Base-by-base conservation (phyloP, 2,797 vertebrate species). In the Meda fulgida region DNA sequence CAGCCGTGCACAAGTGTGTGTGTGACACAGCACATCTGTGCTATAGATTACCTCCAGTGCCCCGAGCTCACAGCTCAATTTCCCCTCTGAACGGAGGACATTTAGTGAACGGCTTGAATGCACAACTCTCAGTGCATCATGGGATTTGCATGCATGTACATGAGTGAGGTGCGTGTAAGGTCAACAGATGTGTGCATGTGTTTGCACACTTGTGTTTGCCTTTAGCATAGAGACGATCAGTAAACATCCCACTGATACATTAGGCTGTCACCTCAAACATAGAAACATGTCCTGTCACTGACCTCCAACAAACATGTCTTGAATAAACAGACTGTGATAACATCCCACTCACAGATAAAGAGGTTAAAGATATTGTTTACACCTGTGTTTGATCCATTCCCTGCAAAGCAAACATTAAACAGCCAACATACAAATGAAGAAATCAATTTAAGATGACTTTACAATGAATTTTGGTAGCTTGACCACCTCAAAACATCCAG, bases 181-280 rank as follows among this genome's bases (percentile, higher is more conserved):
- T 84, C 63, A 18, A 18, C 29, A 67, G 26, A 80, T 18, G 29
- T 66, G 78, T 21, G 18, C 26, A 29, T 2, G 38, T 81, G 80
- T 82, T 63, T 82, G 55, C 43, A 60, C 53, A 73, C 53, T 63
- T 10, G 26, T 31, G 67, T 73, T 72, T 48, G 80, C 4, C 13
- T 46, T 80, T 34, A 36, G 65, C 2, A 5, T 23, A 51, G 18
- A 77, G 34, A 10, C 18, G 23, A n/a, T 78, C 73, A 58, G 73
- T 81, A 69, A 87, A 80, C 71, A 80, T 60, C 29, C 65, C 85
- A 43, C 76, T 72, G 80, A 85, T 87, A 76, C 72, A 83, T 89
- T 72, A 89, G 77, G 19, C 80, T 19, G 29, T 85, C 83, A 80
- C 26, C 60, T 34, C 85, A 80, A 88, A 80, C 75, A 60, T 36